Conservation (phyloP, 2,797 vertebrate species). For the Nyctalus aviator region DNA sequence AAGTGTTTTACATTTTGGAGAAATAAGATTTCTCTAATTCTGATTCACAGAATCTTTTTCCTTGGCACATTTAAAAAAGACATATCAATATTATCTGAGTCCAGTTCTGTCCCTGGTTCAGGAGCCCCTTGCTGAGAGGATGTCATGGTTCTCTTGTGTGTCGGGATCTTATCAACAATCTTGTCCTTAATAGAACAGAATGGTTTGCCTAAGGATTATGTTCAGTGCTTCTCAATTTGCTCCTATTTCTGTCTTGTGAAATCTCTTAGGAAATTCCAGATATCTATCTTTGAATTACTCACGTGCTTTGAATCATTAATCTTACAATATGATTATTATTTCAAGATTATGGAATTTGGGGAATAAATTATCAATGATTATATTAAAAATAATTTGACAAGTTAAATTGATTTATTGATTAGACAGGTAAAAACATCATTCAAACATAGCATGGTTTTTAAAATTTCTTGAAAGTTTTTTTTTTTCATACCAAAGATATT, state of each 20-base stretch:
- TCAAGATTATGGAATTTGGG: background rate
- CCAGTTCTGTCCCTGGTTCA: background rate
- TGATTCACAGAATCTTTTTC: background rate
- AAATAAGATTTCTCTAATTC: background rate
- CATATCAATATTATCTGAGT: background rate
- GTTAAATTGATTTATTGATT: background rate
- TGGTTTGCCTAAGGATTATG: background rate
- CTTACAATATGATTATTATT: conserved; percentile 17
- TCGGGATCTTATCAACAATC: background rate
- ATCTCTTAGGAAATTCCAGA: conserved; percentile 14
- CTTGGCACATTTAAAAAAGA: background rate
- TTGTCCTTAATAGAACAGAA: background rate
- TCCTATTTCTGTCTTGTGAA: background rate
- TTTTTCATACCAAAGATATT: background rate
- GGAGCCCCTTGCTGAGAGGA: background rate
- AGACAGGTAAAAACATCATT: background rate
- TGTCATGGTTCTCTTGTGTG: background rate
- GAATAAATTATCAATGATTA: background rate
- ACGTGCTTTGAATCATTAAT: background rate
- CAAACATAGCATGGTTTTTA: background rate
- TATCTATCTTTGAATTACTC: background rate
- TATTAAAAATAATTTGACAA: background rate
- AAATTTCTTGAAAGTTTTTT: background rate
- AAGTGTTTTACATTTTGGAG: background rate
- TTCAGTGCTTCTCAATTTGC: background rate